Base-by-base conservation (phyloP, 2,113 vertebrate genomes). In the Sprattus sprattus region DNA sequence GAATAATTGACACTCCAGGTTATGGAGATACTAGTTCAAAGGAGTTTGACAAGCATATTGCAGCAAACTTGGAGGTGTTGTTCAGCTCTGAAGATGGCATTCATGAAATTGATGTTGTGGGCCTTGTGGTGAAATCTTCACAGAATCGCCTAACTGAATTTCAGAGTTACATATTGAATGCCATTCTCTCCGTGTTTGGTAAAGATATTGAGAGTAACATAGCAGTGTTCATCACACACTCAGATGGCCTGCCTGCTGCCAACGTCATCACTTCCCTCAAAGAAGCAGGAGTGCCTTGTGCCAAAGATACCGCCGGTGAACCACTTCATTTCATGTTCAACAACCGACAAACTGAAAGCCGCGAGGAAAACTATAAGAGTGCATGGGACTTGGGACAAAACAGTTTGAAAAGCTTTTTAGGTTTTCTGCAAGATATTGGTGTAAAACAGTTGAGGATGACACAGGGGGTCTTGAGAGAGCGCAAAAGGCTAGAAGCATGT, bases 161-260 rank as follows among this genome's bases (percentile, higher is more conserved):
- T n/a, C 87, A 89, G 52, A 45, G 75, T 11, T 90, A 86, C 64
- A 83, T 90, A 22, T 87, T 89, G 81, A 71, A 89, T 80, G 75
- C 78, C 2, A 47, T 89, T 47, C 45, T 88, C 44, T 86, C 89
- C 6, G 39, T 89, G 22, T 89, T 89, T 88, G 87, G 87, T 3
- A 88, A 90, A 83, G 88, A 90, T 81, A 85, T 86, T 20, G 49
- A 82, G 22, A 81, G 86, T 0, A 90, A 89, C 80, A 87, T 90
- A 10, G 50, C 32, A 16, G 71, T 86, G 3, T 13, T 88, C 13
- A 39, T 89, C 46, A 90, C 90, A 45, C 87, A 87, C 46, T 60
- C 88, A 46, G 85, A 81, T 49, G 71, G 44, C 1, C 9, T 82
- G 7, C 46, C 82, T 39, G 85, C 87, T 20, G 49, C 11, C 1